These are phyloP conservation scores for Oncorhynchus kisutch DNA, from an alignment of 2,113 vertebrate genomes.

Conservation along the genomic window DNA sequence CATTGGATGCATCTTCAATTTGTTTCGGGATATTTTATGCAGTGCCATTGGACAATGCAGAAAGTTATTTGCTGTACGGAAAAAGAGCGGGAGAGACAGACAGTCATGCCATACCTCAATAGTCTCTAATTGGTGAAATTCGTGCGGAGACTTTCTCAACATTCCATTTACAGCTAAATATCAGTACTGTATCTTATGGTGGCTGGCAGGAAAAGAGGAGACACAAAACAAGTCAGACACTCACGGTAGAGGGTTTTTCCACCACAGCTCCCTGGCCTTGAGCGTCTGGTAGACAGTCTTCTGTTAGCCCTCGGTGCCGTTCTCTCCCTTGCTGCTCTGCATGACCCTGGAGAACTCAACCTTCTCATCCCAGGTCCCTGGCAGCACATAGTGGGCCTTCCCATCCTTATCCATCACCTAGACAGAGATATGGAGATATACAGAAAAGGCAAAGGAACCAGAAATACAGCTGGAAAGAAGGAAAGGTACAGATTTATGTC, in stretches of 20 bases:
- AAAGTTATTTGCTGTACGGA: too few relatives aligned
- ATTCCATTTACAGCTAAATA: too few relatives aligned
- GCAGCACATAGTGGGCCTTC: constrained; percentile 87
- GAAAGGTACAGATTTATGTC: too few relatives aligned
- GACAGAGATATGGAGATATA: neutral
- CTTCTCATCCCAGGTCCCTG: constrained; percentile 97
- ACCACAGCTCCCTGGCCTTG: constrained; percentile 90
- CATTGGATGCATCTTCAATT: too few relatives aligned
- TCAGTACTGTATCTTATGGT: neutral
- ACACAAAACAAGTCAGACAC: constrained; percentile 47
- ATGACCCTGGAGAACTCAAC: constrained; percentile 90
- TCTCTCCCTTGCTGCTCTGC: constrained; percentile 75
- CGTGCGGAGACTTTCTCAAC: too few relatives aligned
- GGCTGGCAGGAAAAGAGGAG: neutral
- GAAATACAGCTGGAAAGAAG: too few relatives aligned
- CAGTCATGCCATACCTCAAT: too few relatives aligned
- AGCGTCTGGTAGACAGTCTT: constrained; percentile 79
- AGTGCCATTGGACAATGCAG: too few relatives aligned
- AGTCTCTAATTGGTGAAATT: too few relatives aligned
- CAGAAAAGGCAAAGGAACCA: neutral
- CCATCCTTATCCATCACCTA: constrained; percentile 88
- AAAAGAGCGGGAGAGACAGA: too few relatives aligned
- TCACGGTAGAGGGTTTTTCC: constrained; percentile 88
- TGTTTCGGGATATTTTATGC: too few relatives aligned
- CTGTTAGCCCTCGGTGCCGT: constrained; percentile 82